These are phyloP conservation scores for Anoura caudifer DNA, from an alignment of 2,113 vertebrate genomes.

Conservation along the genomic window DNA sequence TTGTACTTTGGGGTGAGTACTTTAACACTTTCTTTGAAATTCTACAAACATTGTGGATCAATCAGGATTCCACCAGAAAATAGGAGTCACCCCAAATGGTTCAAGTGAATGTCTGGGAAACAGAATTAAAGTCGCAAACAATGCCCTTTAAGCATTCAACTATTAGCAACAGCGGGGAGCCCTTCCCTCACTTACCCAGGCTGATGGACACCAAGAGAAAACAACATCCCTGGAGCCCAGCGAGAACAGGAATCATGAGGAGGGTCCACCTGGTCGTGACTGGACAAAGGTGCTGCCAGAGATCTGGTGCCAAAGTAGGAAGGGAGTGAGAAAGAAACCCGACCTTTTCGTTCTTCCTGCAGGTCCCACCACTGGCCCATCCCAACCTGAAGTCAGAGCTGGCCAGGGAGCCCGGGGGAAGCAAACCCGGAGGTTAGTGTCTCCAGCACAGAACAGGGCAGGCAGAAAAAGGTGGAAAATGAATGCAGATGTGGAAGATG, in stretches of 20 bases:
- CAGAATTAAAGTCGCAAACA: background rate
- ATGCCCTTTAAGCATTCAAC: background rate
- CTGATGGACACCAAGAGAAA: background rate
- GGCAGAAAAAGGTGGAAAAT: background rate
- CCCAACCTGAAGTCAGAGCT: background rate
- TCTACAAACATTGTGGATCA: background rate
- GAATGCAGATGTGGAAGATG: background rate
- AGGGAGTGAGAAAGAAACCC: background rate
- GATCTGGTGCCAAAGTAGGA: background rate
- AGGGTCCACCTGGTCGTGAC: background rate
- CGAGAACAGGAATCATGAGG: background rate
- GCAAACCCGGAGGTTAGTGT: background rate
- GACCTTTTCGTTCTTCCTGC: background rate
- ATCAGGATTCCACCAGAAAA: background rate
- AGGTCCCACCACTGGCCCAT: background rate
- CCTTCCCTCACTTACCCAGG: background rate
- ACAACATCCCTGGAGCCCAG: background rate
- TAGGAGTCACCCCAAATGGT: background rate
- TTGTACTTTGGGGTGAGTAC: background rate
- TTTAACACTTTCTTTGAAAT: background rate
- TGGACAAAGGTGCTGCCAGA: background rate
- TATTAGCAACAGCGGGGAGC: too few relatives aligned
- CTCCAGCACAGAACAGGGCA: background rate
- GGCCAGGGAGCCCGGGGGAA: background rate
- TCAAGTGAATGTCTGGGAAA: background rate